Percentiles rank a stretch among this genome's conserved stretches.
These are phyloP conservation scores for Campylomormyrus tamandua DNA, from an alignment of 2,113 vertebrate genomes.

Conservation along the genomic window DNA sequence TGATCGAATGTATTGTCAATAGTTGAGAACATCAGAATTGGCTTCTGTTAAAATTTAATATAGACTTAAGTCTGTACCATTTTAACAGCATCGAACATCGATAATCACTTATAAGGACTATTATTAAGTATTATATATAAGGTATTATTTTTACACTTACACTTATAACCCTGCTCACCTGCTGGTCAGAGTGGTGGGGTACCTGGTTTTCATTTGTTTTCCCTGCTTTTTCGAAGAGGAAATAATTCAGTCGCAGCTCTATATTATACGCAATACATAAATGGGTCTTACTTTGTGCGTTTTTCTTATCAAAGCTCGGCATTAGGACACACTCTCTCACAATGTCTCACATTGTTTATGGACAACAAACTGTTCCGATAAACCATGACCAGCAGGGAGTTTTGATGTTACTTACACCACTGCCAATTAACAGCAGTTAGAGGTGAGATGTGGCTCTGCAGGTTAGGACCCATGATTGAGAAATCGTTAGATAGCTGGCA, in stretches of 20 bases:
- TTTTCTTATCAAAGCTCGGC: neutral
- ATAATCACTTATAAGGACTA: neutral
- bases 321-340: neutral
- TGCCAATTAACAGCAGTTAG: neutral
- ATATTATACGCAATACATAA: neutral
- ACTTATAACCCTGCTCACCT: neutral
- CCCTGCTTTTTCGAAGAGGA: neutral
- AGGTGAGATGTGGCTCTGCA: neutral
- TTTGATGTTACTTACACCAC: neutral
- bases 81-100: neutral
- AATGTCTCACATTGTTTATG: neutral
- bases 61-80: neutral
- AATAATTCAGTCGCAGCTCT: neutral
- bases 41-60: neutral
- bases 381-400: neutral
- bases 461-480: neutral
- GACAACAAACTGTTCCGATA: neutral
- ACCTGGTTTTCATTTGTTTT: neutral
- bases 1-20: neutral
- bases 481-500: neutral
- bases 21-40: neutral
- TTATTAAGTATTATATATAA: neutral
- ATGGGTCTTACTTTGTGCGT: neutral
- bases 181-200: neutral
- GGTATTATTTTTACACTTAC: neutral